phyloP scores from a whole-genome alignment of 2,113 vertebrate species.

The Melanocharis versteri region DNA sequence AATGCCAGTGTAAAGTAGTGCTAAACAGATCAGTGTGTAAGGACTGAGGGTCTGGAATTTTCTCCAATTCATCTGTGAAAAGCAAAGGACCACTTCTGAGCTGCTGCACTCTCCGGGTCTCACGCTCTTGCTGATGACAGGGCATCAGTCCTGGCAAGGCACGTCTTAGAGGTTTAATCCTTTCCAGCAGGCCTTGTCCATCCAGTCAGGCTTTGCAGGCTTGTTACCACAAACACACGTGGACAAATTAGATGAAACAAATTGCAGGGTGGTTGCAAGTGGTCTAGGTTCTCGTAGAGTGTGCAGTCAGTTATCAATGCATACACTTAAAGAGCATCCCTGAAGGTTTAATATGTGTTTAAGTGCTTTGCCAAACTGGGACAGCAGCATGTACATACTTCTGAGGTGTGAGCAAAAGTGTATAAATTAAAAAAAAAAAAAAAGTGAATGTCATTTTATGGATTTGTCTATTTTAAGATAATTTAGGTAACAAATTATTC shows the following conservation, averaged over 20 bases:
- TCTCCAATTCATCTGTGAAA: neutral
- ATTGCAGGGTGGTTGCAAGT: neutral
- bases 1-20: neutral
- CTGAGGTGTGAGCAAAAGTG: neutral
- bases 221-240: neutral
- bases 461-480: neutral
- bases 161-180: neutral
- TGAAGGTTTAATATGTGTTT: neutral
- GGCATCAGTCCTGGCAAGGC: neutral
- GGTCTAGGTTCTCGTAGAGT: neutral
- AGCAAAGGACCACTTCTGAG: neutral
- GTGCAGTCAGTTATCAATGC: neutral
- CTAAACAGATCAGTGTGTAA: neutral
- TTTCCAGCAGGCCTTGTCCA: neutral
- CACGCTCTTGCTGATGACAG: neutral
- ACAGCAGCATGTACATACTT: neutral
- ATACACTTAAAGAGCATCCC: neutral
- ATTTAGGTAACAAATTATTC: neutral
- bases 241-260: neutral
- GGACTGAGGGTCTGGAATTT: neutral
- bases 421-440: neutral
- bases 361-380: neutral
- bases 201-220: neutral
- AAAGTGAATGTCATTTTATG: neutral
- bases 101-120: neutral